These are phyloP conservation scores for Temnothorax unifasciatus DNA, from an alignment of 2,888 invertebrate genomes.

Conservation along the genomic window DNA sequence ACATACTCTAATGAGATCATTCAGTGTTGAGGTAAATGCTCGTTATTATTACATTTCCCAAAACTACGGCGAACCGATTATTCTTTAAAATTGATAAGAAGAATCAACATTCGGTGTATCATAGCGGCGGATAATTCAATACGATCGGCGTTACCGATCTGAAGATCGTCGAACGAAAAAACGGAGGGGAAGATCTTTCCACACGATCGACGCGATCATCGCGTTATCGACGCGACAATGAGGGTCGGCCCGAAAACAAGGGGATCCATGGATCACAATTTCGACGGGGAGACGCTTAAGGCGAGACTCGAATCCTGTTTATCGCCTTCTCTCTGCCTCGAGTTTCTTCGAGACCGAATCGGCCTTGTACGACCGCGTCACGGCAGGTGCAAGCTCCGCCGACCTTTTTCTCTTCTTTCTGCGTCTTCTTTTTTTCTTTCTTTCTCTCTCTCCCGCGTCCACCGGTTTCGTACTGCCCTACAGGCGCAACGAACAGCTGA, in stretches of 20 bases:
- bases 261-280: conserved; percentile 50
- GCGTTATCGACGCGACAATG: conserved; percentile 76
- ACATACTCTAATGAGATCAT: not conserved
- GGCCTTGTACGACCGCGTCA: conserved; percentile 84
- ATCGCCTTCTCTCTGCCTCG: conserved; percentile 74
- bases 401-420: conserved; percentile 66
- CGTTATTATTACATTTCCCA: not conserved
- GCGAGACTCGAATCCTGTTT: conserved; percentile 78
- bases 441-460: conserved; percentile 61
- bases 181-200: not conserved
- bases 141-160: not conserved
- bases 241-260: conserved; percentile 5
- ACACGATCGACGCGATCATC: not conserved
- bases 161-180: not conserved
- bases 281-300: conserved; percentile 73
- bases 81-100: not conserved
- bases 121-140: not conserved
- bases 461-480: conserved; percentile 73
- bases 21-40: not conserved
- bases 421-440: conserved; percentile 65
- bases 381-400: conserved; percentile 80
- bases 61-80: not conserved
- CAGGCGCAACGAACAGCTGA: conserved; percentile 74
- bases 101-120: not conserved
- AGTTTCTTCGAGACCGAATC: conserved; percentile 75